Evolutionary conservation across 2,797 vertebrate genomes (phyloP), one percentile per base, ranked within the genome.

Genomic region (Tarsius wallacei): DNA sequence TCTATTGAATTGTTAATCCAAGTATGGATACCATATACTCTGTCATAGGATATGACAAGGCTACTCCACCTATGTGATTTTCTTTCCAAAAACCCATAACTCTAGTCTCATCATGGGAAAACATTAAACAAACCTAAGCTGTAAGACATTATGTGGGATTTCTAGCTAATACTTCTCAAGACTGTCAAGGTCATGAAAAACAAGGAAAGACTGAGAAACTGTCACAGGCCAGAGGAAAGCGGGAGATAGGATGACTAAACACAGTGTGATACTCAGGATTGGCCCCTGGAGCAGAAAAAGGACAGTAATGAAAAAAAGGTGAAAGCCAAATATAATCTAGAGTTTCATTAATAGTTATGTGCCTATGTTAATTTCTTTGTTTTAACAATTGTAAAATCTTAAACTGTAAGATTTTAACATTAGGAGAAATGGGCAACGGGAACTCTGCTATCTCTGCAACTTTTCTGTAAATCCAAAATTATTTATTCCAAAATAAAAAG

Each of bases 381-480:
- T 93, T 95, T 90, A 49, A 81, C 81, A 91, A 77, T 63, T 24
- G 11, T 31, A 59, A 42, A 42, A 42, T 42, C 42, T 42, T 42
- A 42, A 42, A 26, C 68, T 42, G 7, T 59, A 73, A 70, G 61
- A 91, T 22, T 3, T 33, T 68, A 84, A 74, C 55, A 63, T 51
- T 63, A 83, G 66, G 17, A 68, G 2, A 77, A 83, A 22, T 53
- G 42, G 53, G 47, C 77, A 6, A 70, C 28, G 61, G 28, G 8
- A 95, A 85, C 8, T 81, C 68, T 49, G 31, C 63, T 73, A 61
- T 64, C 59, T 73, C 57, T 83, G 59, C 36, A 95, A 86, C 49
- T 88, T 95, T 71, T 96, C 64, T 92, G 4, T 92, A 88, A 92
- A 88, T 59, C 83, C 49, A 90, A 96, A 94, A 73, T 82, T 68